Percentiles rank a stretch among this genome's conserved stretches.
Evolutionary conservation across 2,797 vertebrate genomes (phyloP).

Genomic region (Rallus crepitans): DNA sequence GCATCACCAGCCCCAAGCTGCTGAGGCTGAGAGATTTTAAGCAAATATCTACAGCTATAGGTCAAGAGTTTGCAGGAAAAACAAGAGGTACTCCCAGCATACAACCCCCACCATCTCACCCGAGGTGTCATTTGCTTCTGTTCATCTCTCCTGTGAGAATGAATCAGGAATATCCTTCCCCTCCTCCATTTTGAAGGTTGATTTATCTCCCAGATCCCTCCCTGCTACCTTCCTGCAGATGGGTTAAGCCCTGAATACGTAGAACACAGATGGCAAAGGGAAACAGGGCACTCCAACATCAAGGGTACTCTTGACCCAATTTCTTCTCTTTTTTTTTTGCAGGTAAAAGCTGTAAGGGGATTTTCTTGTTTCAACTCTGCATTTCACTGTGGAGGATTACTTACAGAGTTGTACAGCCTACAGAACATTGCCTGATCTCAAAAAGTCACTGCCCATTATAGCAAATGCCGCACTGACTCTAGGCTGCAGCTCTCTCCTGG

Average conservation of each 20-base stretch:
- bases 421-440: conserved; percentile 33
- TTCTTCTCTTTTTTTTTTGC: background rate
- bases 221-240: conserved; percentile 31
- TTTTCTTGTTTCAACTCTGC: background rate
- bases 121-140: background rate
- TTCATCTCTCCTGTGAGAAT: conserved; percentile 44
- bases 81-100: background rate
- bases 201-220: conserved; percentile 42
- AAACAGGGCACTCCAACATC: background rate
- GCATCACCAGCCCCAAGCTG: conserved; percentile 20
- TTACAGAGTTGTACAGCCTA: conserved; percentile 72
- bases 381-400: conserved; percentile 49
- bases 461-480: conserved; percentile 53
- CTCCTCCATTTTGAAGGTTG: conserved; percentile 59
- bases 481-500: background rate
- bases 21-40: background rate
- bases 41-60: background rate
- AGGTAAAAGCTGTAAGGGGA: background rate
- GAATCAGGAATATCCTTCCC: conserved; percentile 66
- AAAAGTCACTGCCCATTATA: conserved; percentile 67
- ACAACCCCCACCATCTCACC: background rate
- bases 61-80: conserved; percentile 17
- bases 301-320: background rate
- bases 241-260: background rate
- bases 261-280: background rate